A percentile compares a stretch with the other conserved stretches of the same genome.
Evolutionary conservation across 2,888 invertebrate species (phyloP).

Genomic region (Marasmarcha lunaedactyla): DNA sequence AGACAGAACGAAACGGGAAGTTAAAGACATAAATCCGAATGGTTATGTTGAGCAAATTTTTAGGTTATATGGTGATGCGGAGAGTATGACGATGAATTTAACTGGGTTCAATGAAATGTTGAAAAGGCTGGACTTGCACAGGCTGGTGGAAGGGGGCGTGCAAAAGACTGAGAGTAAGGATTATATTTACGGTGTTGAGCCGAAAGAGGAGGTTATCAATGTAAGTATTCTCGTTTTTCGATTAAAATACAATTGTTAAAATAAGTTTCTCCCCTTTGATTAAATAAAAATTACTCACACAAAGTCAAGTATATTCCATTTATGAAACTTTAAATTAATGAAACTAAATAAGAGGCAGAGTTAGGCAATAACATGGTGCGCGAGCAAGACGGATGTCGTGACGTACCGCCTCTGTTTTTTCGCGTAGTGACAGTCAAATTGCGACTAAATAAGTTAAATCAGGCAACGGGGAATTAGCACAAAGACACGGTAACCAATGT

Average conservation of each 20-base stretch:
- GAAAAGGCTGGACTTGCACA: constrained; percentile 66
- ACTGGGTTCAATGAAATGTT: constrained; percentile 79
- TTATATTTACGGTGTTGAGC: constrained; percentile 29
- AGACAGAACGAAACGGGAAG: constrained; percentile 26
- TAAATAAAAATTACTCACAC: too few relatives aligned
- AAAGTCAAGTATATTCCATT: too few relatives aligned
- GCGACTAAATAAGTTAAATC: too few relatives aligned
- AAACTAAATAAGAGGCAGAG: too few relatives aligned
- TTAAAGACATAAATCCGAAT: constrained; percentile 51
- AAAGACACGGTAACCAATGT: too few relatives aligned
- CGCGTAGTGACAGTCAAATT: too few relatives aligned
- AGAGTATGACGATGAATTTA: constrained; percentile 72
- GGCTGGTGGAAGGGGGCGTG: constrained; percentile 53
- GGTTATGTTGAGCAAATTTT: constrained; percentile 77
- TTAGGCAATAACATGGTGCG: too few relatives aligned
- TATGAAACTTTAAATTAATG: too few relatives aligned
- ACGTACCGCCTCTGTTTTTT: too few relatives aligned
- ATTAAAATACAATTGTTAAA: not conserved
- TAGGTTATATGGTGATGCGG: constrained; percentile 73
- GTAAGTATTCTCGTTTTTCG: constrained; percentile 33
- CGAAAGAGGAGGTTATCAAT: constrained; percentile 43
- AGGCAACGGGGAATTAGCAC: too few relatives aligned
- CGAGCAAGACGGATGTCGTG: too few relatives aligned
- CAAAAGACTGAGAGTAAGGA: constrained; percentile 29
- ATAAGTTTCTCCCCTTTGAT: too few relatives aligned